Evolutionary conservation across 1,140 invertebrate species (phyloP).

Genomic region (Dufourea novaeangliae): DNA sequence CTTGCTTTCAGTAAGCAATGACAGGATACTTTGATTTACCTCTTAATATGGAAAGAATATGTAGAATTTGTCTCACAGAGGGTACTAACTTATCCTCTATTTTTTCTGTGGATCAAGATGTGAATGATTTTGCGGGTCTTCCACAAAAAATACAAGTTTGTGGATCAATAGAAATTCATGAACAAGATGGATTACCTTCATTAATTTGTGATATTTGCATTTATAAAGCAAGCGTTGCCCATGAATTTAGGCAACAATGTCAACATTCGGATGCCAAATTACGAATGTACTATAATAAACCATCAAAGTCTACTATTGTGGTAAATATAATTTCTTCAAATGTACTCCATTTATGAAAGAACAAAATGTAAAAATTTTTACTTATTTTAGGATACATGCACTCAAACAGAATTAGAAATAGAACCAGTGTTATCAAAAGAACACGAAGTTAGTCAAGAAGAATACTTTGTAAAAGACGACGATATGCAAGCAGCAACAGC

Average conservation of each 20-base stretch:
- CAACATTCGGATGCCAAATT: constrained; percentile 77
- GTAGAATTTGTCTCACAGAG: constrained; percentile 77
- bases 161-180: constrained; percentile 76
- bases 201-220: constrained; percentile 77
- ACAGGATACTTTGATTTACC: constrained; percentile 73
- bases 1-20: constrained; percentile 56
- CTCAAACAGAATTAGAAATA: constrained; percentile 75
- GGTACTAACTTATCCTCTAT: constrained; percentile 74
- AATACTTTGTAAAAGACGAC: constrained; percentile 77
- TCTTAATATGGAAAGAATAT: constrained; percentile 76
- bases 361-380: not conserved
- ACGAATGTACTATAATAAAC: constrained; percentile 77
- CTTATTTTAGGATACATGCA: constrained; percentile 73
- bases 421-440: constrained; percentile 68
- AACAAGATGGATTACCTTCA: constrained; percentile 78
- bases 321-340: constrained; percentile 59
- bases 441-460: constrained; percentile 53
- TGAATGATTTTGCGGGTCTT: constrained; percentile 64
- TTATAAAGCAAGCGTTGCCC: constrained; percentile 77
- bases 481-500: constrained; percentile 63
- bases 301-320: constrained; percentile 67
- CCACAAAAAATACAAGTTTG: constrained; percentile 77
- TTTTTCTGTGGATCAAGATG: constrained; percentile 72
- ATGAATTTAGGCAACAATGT: constrained; percentile 79
- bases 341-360: not conserved